Conservation (phyloP, 2,888 invertebrate species). For the Rotaria macrura region DNA sequence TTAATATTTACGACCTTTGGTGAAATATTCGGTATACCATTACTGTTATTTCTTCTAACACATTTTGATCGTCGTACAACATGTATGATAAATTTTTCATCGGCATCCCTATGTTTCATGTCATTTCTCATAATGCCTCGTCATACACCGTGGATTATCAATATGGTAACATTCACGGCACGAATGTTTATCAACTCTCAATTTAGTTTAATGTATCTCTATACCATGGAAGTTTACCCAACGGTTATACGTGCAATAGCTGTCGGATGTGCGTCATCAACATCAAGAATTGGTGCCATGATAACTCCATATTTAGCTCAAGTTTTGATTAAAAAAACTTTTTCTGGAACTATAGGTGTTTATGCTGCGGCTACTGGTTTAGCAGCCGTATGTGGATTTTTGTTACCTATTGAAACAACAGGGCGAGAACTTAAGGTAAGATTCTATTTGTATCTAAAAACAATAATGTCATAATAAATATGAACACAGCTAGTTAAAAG, state of each 20-base stretch:
- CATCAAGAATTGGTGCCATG: constrained; percentile 83
- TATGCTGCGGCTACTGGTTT: constrained; percentile 66
- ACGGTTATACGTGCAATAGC: constrained; percentile 76
- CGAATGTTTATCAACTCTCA: constrained; percentile 82
- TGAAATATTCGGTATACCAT: not conserved
- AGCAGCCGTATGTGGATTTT: constrained; percentile 65
- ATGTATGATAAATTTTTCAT: not conserved
- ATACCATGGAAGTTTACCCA: constrained; percentile 86
- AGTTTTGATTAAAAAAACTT: constrained; percentile 62
- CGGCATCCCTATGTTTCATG: not conserved
- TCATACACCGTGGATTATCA: not conserved
- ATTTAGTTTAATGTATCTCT: constrained; percentile 87
- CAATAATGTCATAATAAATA: not conserved
- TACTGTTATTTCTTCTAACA: not conserved
- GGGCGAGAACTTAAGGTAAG: constrained; percentile 57
- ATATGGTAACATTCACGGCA: constrained; percentile 50
- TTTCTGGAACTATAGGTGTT: constrained; percentile 63
- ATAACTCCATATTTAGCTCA: constrained; percentile 84
- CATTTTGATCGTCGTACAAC: not conserved
- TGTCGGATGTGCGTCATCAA: constrained; percentile 79
- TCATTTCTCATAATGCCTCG: not conserved
- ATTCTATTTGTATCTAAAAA: not conserved
- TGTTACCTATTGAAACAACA: constrained; percentile 73
- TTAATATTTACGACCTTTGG: constrained; percentile 11
- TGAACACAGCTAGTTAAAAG: not conserved